Percentiles rank a stretch among this genome's conserved stretches.
These are phyloP conservation scores for Hyla sarda DNA, from an alignment of 2,113 vertebrate genomes.

Conservation along the genomic window DNA sequence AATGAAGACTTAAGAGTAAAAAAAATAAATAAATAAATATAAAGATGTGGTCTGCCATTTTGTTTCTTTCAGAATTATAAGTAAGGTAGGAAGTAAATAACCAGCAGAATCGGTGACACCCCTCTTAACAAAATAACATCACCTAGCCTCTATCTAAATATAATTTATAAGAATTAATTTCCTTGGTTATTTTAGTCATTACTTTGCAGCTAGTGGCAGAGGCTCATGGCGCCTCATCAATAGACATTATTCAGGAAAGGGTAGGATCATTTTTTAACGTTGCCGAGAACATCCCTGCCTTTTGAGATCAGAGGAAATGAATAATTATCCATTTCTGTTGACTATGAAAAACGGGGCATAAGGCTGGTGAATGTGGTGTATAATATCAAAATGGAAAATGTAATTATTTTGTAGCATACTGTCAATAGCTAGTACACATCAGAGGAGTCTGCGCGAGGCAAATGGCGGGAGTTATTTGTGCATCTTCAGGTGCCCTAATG, in stretches of 20 bases:
- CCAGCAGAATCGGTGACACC: neutral
- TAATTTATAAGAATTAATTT: constrained; percentile 44
- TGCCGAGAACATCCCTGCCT: constrained; percentile 11
- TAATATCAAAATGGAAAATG: neutral
- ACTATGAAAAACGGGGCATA: neutral
- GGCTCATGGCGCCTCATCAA: constrained; percentile 28
- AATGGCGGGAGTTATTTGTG: constrained; percentile 13
- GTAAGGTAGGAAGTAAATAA: constrained; percentile 37
- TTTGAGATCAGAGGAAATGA: constrained; percentile 10
- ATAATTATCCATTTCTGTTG: constrained; percentile 35
- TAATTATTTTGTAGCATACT: neutral
- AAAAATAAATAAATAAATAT: no score
- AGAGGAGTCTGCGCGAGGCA: neutral
- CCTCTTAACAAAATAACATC: constrained; percentile 16
- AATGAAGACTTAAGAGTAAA: neutral
- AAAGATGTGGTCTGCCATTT: no score
- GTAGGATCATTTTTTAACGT: constrained; percentile 46
- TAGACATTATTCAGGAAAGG: constrained; percentile 35
- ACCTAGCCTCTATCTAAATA: neutral
- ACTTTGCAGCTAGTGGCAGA: constrained; percentile 11
- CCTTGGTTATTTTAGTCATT: constrained; percentile 36
- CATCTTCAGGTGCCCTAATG: constrained; percentile 1
- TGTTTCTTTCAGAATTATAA: no score
- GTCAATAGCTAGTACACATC: neutral
- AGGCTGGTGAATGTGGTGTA: neutral